Conservation (phyloP, 2,797 vertebrate species). For the Enoplosus armatus region DNA sequence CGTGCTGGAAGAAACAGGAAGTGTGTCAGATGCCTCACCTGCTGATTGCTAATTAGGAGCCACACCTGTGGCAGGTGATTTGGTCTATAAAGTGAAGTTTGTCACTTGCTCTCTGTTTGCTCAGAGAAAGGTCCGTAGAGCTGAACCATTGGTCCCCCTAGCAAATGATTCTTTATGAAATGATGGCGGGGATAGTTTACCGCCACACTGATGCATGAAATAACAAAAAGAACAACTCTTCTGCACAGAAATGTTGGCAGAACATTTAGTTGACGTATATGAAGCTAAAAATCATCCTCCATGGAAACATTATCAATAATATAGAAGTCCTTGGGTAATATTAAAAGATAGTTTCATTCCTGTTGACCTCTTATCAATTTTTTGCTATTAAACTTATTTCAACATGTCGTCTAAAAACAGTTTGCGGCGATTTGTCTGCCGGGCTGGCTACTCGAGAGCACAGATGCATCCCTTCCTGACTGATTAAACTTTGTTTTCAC, state of each 20-base stretch:
- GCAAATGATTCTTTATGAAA: too few relatives aligned
- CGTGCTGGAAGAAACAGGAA: not conserved
- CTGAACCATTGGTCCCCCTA: not conserved
- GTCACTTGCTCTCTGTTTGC: too few relatives aligned
- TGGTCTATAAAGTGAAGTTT: not conserved
- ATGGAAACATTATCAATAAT: too few relatives aligned
- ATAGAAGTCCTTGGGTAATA: too few relatives aligned
- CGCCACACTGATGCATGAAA: too few relatives aligned
- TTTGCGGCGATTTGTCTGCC: not conserved
- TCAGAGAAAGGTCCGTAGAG: too few relatives aligned
- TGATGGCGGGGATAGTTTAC: too few relatives aligned
- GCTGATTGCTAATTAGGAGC: not conserved
- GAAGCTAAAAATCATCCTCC: too few relatives aligned
- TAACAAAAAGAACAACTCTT: too few relatives aligned
- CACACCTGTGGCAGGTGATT: constrained; percentile 4
- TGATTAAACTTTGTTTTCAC: not conserved
- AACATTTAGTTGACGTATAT: too few relatives aligned
- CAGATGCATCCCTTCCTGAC: not conserved
- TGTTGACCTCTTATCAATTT: not conserved
- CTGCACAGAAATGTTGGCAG: too few relatives aligned
- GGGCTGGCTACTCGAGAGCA: not conserved
- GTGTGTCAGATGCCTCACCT: not conserved
- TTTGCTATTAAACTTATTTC: not conserved
- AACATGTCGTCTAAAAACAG: not conserved
- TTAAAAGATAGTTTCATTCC: too few relatives aligned